Base-by-base conservation (phyloP, 1,140 invertebrate genomes). In the Euura lappo region DNA sequence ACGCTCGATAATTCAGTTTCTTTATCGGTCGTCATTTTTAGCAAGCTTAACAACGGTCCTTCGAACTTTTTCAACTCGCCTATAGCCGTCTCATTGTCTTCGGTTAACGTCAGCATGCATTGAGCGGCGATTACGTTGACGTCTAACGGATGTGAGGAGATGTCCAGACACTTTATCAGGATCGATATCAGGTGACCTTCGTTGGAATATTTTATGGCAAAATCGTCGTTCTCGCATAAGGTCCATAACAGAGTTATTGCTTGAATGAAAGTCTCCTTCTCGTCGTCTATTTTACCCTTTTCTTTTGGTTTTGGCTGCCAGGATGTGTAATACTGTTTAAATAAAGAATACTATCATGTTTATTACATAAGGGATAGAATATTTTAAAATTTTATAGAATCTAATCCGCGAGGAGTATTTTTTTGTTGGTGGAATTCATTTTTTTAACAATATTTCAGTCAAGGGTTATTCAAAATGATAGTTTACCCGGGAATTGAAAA, bases 161-260 rank as follows among this genome's bases (percentile, higher is more conserved):
- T 79, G 79, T 93, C 86, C 72, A 95, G 82, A 86, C 91, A 92
- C 78, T 89, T 86, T n/a, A 90, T 84, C 69, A 96, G 80, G 77
- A 92, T 85, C 43, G 90, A 84, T 60, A 93, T 75, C 72, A 95
- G 85, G 78, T 91, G 87, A 76, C 93, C 90, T 72, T 91, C 85
- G 70, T 93, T 93, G 13, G 93, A 89, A 71, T 90, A 89, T 79
- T 91, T 91, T 2, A 94, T 84, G 47, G 93, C 93, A 45, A 86
- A 79, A 65, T 91, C 90, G 86, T 89, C 89, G 85, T 89, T 90
- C 81, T 91, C 91, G 84, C 93, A 94, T 44, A 95, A 83, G 80
- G 93, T 93, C 88, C 92, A 91, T 2, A 95, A 79, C 44, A 94
- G 85, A 80, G 91, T 90, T 2, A 92, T 87, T 72, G 89, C 90